Base-by-base conservation (phyloP, 1,140 invertebrate species). In the Lepidurus couesii region DNA sequence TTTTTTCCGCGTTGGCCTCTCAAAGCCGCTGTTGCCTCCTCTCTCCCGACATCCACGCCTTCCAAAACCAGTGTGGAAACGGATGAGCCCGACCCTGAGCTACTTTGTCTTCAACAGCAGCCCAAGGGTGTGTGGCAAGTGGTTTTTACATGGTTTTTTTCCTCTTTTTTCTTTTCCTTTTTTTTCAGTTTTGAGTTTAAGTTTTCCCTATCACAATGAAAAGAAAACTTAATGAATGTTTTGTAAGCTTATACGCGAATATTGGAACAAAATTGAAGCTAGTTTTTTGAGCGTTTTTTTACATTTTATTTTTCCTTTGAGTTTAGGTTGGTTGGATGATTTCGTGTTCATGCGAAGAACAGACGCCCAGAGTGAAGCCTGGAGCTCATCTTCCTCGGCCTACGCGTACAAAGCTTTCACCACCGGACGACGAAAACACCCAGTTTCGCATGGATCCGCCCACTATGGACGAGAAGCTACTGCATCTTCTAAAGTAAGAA, bases 321-420 rank as follows among this genome's bases (percentile, higher is more conserved):
- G 1, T 34, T 21, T 73, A 91, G 89, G 89, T 79, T 90, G 88
- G 88, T 86, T 89, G 43, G 90, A 91, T 83, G 90, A 91, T 82
- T 88, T 89, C 10, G 77, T 86, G 24, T 91, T 90, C 81, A 83
- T 89, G 82, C 89, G 88, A 80, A 87, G 89, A 81, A 45, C 81
- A 47, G 82, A 84, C 53, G 80, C 81, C 42, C 80, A 82, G 42
- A 84, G 85, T 82, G 88, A 89, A 80, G 45, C 73, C 0, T 79
- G 83, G 86, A 80, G 45, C n/a, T 74, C 76, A 45, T 53, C 47
- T 42, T 77, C 78, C 44, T 43, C 76, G 8, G 81, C 88, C 82
- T 92, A 91, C 81, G 89, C 90, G 1, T 89, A 91, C 65, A 90
- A 93, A 82, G 92, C 93, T 5, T 95, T 94, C 81, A 95, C 93